phyloP scores from a whole-genome alignment of 2,113 vertebrate genomes.

The Tretioscincus oriximinensis region DNA sequence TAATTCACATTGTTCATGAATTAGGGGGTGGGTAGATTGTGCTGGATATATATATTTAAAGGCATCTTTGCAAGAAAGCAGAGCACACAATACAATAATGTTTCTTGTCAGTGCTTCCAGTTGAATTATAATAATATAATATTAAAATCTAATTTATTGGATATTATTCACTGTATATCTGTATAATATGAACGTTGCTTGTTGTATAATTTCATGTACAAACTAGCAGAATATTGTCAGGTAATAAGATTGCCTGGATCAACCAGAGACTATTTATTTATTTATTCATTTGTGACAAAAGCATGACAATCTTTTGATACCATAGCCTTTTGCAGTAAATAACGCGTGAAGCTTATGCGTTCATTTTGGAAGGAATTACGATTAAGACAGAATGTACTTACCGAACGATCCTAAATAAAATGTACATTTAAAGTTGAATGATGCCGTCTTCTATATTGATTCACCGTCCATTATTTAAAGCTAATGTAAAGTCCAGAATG shows the following conservation, averaged over 20 bases:
- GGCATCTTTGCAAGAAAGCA: conserved; percentile 3
- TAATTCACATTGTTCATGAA: conserved; percentile 1
- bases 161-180: background rate
- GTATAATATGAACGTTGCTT: background rate
- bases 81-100: background rate
- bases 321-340: background rate
- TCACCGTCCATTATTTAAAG: background rate
- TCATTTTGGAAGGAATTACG: background rate
- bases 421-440: background rate
- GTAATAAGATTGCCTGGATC: background rate
- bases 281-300: too few relatives aligned
- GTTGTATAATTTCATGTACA: background rate
- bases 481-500: background rate
- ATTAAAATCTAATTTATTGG: background rate
- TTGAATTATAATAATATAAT: rapidly evolving
- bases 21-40: background rate
- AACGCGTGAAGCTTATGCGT: background rate
- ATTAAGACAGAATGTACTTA: background rate
- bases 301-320: too few relatives aligned
- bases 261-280: too few relatives aligned
- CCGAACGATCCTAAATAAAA: conserved; percentile 7
- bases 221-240: background rate
- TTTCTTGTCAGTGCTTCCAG: conserved; percentile 7
- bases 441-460: background rate
- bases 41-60: background rate